phyloP scores from a whole-genome alignment of 30 jellyfish, hydroid and myxozoan species.

The Sanderia malayensis region DNA sequence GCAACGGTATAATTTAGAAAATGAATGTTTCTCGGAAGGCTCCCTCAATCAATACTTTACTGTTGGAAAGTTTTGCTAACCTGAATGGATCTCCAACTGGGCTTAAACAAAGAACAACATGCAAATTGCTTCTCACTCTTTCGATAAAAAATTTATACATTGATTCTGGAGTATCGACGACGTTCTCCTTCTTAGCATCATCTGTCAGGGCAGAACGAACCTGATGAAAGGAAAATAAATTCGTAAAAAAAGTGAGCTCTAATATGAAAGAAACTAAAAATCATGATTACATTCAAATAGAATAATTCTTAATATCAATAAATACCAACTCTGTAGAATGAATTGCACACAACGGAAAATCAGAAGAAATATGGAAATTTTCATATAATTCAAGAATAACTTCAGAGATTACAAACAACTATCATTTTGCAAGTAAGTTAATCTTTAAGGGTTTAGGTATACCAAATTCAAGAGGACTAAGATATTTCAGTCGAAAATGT shows the following conservation, averaged over 20 bases:
- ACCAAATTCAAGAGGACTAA: not conserved
- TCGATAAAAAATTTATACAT: constrained; percentile 82
- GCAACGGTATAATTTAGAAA: not conserved
- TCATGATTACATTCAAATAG: too few species aligned
- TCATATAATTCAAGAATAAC: too few species aligned
- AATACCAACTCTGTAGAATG: too few species aligned
- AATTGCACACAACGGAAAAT: too few species aligned
- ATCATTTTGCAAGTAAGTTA: too few species aligned
- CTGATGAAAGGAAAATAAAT: too few species aligned
- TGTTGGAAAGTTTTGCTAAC: constrained; percentile 22
- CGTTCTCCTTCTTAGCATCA: constrained; percentile 74
- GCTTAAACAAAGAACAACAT: constrained; percentile 92
- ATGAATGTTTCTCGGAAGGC: not conserved
- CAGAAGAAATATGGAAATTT: too few species aligned
- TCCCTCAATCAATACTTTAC: not conserved
- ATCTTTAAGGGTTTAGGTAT: too few species aligned
- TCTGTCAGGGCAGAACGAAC: constrained; percentile 83
- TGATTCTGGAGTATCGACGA: constrained; percentile 82
- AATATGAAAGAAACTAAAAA: too few species aligned
- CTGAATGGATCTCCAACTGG: constrained; percentile 99
- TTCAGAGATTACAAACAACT: too few species aligned
- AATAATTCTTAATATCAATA: too few species aligned
- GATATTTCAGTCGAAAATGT: not conserved
- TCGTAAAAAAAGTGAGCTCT: too few species aligned
- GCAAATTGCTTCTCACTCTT: constrained; percentile 85